Conservation (phyloP, 2,888 invertebrate genomes). For the Maniola hyperantus region DNA sequence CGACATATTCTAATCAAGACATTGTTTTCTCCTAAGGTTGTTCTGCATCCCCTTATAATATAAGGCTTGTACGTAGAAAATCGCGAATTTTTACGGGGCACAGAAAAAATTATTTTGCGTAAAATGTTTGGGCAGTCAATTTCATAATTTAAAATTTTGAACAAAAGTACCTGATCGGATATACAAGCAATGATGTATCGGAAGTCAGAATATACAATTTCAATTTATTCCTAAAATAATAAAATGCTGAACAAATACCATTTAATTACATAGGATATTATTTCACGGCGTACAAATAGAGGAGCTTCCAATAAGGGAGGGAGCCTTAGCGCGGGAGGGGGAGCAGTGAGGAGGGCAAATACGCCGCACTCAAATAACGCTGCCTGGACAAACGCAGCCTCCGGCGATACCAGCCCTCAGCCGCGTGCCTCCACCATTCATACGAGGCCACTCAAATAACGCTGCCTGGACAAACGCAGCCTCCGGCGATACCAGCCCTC, state of each 20-base stretch:
- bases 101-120: too few relatives aligned
- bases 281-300: not conserved
- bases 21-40: too few relatives aligned
- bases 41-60: too few relatives aligned
- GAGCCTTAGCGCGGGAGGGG: not conserved
- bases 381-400: not conserved
- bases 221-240: not conserved
- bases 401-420: not conserved
- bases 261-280: not conserved
- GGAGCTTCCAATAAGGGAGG: not conserved
- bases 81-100: too few relatives aligned
- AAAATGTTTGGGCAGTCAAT: too few relatives aligned
- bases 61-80: too few relatives aligned
- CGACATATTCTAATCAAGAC: too few relatives aligned
- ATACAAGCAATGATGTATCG: not conserved
- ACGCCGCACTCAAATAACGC: conserved; percentile 3
- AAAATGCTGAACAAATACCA: not conserved
- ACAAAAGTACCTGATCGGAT: too few relatives aligned
- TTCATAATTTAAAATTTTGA: too few relatives aligned
- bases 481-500: not conserved
- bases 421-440: too few relatives aligned
- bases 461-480: not conserved
- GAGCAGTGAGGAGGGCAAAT: not conserved
- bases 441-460: not conserved
- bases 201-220: not conserved